Conservation (phyloP, 2,113 vertebrate genomes). For the Podilymbus podiceps region DNA sequence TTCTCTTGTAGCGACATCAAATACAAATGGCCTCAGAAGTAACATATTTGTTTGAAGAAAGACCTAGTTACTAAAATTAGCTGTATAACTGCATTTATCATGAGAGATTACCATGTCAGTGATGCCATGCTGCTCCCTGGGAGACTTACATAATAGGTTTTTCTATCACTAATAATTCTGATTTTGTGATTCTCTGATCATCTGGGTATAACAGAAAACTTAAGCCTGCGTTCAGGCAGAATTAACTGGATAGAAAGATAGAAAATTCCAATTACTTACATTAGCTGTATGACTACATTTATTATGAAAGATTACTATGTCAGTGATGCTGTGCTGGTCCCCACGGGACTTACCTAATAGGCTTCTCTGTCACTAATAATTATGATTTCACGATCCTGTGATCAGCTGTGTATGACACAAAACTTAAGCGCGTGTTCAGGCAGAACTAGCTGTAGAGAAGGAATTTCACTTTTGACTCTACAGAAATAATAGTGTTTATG, state of each 20-base stretch:
- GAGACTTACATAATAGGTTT: conserved; percentile 19
- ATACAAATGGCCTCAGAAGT: conserved; percentile 19
- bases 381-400: background rate
- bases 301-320: conserved; percentile 15
- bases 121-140: background rate
- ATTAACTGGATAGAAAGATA: conserved; percentile 41
- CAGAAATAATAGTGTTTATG: conserved; percentile 41
- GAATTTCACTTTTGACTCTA: conserved; percentile 8
- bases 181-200: conserved; percentile 41
- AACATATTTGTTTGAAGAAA: background rate
- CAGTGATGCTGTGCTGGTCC: background rate
- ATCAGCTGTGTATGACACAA: background rate
- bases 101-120: background rate
- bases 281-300: background rate
- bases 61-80: conserved; percentile 31
- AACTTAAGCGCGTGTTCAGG: background rate
- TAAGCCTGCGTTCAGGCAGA: conserved; percentile 37
- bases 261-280: conserved; percentile 52
- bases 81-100: background rate
- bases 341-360: conserved; percentile 1
- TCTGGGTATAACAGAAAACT: background rate
- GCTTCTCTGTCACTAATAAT: conserved; percentile 40
- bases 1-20: conserved; percentile 17
- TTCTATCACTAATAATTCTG: conserved; percentile 34
- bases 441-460: background rate